A percentile compares a stretch with the other conserved stretches of the same genome.
These are phyloP conservation scores for Pangasius sanitwongsei DNA, from an alignment of 2,797 vertebrate species.

Conservation along the genomic window DNA sequence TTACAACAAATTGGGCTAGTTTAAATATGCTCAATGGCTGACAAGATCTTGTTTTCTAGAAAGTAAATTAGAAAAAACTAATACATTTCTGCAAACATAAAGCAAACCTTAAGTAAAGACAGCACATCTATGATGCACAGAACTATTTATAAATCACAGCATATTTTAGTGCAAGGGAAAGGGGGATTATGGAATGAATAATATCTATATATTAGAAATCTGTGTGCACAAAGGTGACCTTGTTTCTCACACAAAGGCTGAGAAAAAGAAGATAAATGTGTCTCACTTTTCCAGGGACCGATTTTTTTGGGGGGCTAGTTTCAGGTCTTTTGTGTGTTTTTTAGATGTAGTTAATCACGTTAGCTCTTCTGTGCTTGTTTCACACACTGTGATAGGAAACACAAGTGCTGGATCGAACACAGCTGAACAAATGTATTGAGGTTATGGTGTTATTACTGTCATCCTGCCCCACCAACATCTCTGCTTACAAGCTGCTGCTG, in stretches of 20 bases:
- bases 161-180: neutral
- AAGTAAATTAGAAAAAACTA: neutral
- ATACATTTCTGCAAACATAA: neutral
- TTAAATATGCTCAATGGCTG: neutral
- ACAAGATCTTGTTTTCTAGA: neutral
- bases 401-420: neutral
- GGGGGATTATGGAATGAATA: neutral
- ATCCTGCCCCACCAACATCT: neutral
- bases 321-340: neutral
- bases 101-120: neutral
- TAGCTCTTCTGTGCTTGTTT: neutral
- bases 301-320: neutral
- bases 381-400: neutral
- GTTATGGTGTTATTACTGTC: neutral
- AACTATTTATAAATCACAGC: neutral
- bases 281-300: neutral
- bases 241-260: neutral
- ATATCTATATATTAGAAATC: neutral
- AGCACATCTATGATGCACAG: neutral
- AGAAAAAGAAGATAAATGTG: neutral
- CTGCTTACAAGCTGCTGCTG: neutral
- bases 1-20: neutral
- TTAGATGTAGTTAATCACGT: neutral
- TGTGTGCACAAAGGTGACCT: neutral
- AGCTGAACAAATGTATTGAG: neutral